A percentile compares a stretch with the other conserved stretches of the same genome.
These are phyloP conservation scores for Scaptomyza tumidula DNA, from an alignment of 2,888 invertebrate genomes.

Conservation along the genomic window DNA sequence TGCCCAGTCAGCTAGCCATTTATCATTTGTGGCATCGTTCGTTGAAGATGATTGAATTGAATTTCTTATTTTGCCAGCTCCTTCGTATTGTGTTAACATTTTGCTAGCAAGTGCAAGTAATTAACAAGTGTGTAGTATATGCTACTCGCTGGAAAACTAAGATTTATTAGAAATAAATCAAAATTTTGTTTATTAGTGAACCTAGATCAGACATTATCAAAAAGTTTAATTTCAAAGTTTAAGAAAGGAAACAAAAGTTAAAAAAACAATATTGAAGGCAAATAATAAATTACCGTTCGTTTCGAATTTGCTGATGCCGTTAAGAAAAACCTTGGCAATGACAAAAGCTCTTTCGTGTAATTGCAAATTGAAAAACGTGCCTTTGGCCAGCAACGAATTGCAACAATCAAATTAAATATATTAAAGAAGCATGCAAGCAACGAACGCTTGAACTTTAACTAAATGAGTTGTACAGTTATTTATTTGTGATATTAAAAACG, in stretches of 20 bases:
- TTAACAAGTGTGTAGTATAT: slow-evolving; percentile 31
- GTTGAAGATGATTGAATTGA: slow-evolving; percentile 49
- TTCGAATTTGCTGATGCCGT: slow-evolving; percentile 39
- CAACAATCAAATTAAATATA: slow-evolving; percentile 46
- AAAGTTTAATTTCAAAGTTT: not conserved
- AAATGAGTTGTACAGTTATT: slow-evolving; percentile 29
- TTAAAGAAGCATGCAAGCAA: slow-evolving; percentile 35
- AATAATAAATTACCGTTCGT: slow-evolving; percentile 30
- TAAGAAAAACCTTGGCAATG: slow-evolving; percentile 67
- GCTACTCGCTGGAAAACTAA: slow-evolving; percentile 2
- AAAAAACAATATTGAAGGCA: not conserved
- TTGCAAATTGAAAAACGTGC: slow-evolving; percentile 78
- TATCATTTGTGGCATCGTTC: slow-evolving; percentile 36
- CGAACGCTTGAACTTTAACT: slow-evolving; percentile 64
- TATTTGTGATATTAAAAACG: slow-evolving; percentile 18
- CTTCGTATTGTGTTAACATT: slow-evolving; percentile 51
- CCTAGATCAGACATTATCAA: not conserved
- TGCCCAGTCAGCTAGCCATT: slow-evolving; percentile 28
- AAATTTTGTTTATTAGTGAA: not conserved
- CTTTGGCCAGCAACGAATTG: slow-evolving; percentile 40
- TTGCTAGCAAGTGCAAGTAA: slow-evolving; percentile 49
- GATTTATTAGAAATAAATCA: slow-evolving; percentile 14
- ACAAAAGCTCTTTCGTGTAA: slow-evolving; percentile 57
- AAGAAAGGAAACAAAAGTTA: not conserved
- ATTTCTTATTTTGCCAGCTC: slow-evolving; percentile 44